These are phyloP conservation scores for Subacronicta megacephala DNA, from an alignment of 2,888 invertebrate species.

Conservation along the genomic window DNA sequence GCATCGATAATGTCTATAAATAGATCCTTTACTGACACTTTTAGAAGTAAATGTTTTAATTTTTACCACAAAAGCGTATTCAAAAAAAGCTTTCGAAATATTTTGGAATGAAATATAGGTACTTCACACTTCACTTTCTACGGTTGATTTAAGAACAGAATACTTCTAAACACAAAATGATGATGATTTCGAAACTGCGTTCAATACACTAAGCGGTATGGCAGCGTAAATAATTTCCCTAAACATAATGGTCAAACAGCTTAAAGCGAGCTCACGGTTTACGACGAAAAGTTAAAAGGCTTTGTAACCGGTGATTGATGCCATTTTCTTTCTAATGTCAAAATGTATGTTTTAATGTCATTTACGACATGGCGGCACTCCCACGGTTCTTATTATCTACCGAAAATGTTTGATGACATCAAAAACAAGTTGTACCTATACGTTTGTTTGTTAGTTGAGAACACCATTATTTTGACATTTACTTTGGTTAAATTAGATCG, in stretches of 20 bases:
- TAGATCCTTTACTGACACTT: too few relatives aligned
- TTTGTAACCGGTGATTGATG: conserved; percentile 63
- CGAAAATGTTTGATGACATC: too few relatives aligned
- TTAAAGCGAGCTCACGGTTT: conserved; percentile 50
- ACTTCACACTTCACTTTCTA: neutral
- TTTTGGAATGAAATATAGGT: neutral
- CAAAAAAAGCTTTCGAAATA: neutral
- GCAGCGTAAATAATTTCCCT: conserved; percentile 57
- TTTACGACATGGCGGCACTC: conserved; percentile 43
- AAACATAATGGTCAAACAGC: conserved; percentile 57
- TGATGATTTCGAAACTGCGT: conserved; percentile 23
- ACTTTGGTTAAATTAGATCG: too few relatives aligned
- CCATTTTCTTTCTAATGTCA: conserved; percentile 51
- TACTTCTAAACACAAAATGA: conserved; percentile 2
- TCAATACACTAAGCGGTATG: conserved; percentile 25
- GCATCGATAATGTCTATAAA: too few relatives aligned
- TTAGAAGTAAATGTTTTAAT: too few relatives aligned
- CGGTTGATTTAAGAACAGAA: neutral
- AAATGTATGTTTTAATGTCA: conserved; percentile 50
- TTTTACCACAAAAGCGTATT: too few relatives aligned
- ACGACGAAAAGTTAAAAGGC: conserved; percentile 51
- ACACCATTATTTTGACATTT: too few relatives aligned
- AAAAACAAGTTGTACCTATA: too few relatives aligned
- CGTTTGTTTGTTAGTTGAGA: too few relatives aligned
- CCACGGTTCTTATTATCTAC: conserved; percentile 3